A percentile compares a stretch with the other conserved stretches of the same genome.
Conservation (phyloP, 2,888 invertebrate species). For the Tetrapedia diversipes region DNA sequence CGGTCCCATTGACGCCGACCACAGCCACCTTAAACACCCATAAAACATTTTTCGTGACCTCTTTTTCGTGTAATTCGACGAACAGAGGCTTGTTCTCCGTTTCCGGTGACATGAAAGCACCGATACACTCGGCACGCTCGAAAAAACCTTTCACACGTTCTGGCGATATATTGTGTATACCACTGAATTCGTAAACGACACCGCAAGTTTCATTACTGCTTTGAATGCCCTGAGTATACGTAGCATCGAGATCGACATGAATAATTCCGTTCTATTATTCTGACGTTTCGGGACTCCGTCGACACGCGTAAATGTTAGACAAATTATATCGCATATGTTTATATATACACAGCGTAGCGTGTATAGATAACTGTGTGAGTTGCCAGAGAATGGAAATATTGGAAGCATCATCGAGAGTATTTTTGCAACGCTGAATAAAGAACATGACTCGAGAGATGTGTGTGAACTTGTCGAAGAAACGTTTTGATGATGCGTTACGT, state of each 20-base stretch:
- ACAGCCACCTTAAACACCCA: conserved; percentile 68
- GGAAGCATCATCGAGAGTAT: conserved; percentile 14
- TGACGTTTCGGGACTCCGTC: background rate
- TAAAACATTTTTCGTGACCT: conserved; percentile 73
- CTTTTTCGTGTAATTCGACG: conserved; percentile 65
- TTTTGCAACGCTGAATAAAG: conserved; percentile 19
- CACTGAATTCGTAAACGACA: conserved; percentile 40
- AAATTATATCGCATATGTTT: background rate
- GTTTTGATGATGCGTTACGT: conserved; percentile 30
- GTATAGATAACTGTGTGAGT: background rate
- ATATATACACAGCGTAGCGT: background rate
- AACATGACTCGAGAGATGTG: background rate
- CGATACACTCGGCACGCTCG: conserved; percentile 48
- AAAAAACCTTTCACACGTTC: conserved; percentile 56
- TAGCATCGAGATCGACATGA: conserved; percentile 23
- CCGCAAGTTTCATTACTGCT: conserved; percentile 47
- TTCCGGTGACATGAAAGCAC: conserved; percentile 66
- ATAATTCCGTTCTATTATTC: conserved; percentile 39
- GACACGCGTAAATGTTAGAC: conserved; percentile 1
- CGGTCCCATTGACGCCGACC: conserved; percentile 79
- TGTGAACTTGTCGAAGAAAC: conserved; percentile 2
- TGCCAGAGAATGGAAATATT: conserved; percentile 8
- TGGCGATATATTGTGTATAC: conserved; percentile 25
- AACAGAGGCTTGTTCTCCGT: conserved; percentile 57
- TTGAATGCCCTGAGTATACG: conserved; percentile 30